Base-by-base conservation (phyloP, 2,797 vertebrate species). In the Halcyon badia region DNA sequence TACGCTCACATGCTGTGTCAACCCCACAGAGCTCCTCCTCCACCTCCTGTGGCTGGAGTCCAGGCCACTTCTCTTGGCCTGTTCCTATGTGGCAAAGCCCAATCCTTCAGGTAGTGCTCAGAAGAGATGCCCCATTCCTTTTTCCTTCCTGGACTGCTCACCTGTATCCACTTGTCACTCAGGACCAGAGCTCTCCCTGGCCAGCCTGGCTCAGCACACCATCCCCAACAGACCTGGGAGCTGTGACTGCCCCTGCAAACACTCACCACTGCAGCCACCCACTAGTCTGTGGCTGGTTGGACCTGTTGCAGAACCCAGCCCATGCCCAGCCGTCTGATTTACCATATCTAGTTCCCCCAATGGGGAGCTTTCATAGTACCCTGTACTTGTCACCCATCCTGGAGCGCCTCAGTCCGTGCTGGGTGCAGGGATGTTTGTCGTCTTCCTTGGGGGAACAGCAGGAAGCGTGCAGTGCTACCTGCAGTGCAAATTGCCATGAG, bases 401-500 rank as follows among this genome's bases (percentile, higher is more conserved):
- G 78, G 46, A 80, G 61, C 71, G 48, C 33, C 52, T 65, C 7
- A 2, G 48, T 4, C 60, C 3, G n/a, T 31, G 75, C 56, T 33
- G 30, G 37, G 30, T 0, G 1, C 0, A 3, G 51, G 28, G 26
- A 20, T 21, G 39, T 26, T 14, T 35, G 4, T 60, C 10, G 31
- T 41, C n/a, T 25, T 25, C 78, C 56, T 2, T 0, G 0, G 26
- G 62, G 68, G 2, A 26, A 70, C 0, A 0, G 37, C 41, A 3
- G 11, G 71, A 26, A 44, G 64, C 0, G 0, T 5, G 52, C 0
- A 0, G 60, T 15, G 37, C 21, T 54, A 30, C 83, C 70, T 83
- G 82, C 4, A 0, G 15, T 26, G 91, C 71, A 2, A 2, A 56
- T 0, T 30, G 62, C 66, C 25, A 44, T n/a, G 72, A 93, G 72